Percentiles rank a stretch among this genome's conserved stretches.
phyloP scores from a whole-genome alignment of 1,140 invertebrate species.

The Scaptomyza pallida region DNA sequence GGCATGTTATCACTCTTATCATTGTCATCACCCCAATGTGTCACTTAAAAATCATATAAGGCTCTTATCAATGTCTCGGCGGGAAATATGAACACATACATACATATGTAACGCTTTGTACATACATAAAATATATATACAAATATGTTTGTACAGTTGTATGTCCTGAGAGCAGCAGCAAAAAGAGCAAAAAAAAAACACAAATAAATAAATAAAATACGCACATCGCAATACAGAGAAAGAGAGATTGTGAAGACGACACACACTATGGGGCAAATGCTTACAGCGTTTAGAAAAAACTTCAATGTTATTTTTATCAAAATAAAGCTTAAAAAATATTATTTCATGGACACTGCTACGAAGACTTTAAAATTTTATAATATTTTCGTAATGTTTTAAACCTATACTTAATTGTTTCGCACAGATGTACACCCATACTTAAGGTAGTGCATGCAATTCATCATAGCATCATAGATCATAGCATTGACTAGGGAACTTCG shows the following conservation, averaged over 20 bases:
- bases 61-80: conserved; percentile 41
- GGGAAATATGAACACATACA: conserved; percentile 12
- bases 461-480: no score
- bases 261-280: neutral
- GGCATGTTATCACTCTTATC: conserved; percentile 32
- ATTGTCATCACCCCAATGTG: conserved; percentile 55
- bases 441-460: no score
- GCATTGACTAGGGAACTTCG: no score
- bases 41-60: conserved; percentile 60
- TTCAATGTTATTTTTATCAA: no score
- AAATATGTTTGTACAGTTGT: neutral
- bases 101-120: no score
- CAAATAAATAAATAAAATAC: neutral
- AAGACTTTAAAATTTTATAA: no score
- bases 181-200: neutral
- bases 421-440: no score
- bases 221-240: neutral
- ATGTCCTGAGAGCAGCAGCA: neutral
- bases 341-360: no score
- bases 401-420: no score
- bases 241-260: neutral
- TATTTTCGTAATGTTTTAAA: no score
- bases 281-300: neutral
- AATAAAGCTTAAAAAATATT: no score
- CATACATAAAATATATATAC: conserved; percentile 12